Evolutionary conservation across 2,888 invertebrate species (phyloP), one percentile per base, ranked within the genome.

Genomic region (Hemicrepidius hirtus): DNA sequence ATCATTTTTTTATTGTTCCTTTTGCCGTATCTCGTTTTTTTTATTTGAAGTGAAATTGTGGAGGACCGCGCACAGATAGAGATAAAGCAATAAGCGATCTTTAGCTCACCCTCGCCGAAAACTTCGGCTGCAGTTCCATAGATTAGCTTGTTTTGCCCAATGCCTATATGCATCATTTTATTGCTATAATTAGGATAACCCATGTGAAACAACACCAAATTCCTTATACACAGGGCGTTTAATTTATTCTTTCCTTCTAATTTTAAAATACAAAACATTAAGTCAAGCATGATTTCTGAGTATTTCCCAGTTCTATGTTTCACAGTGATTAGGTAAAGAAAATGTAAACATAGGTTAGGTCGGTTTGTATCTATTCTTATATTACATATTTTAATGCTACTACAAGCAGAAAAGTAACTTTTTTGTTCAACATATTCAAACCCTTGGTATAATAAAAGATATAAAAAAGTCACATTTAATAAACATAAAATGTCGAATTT

Each of bases 31-130:
- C 57, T 37, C 57, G 57, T 1, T 57, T 57, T 40, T 57, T 21
- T 57, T 57, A 57, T 57, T 57, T 18, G 57, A 57, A 57, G 20
- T 57, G 57, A 57, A 57, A 57, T 57, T 57, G 57, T 57, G 32
- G 28, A 57, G 21, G 57, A 37, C 57, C 57, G 57, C 57, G 32
- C 57, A 32, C 62, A 46, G 62, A 46, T 46, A 28, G 28, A 62
- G 62, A 62, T 62, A 62, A 62, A 62, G 62, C 46, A 62, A 62
- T 62, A 44, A 62, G 46, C 46, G 32, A 62, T 62, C 57, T 37
- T 55, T 57, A 57, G 18, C 57, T 57, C 37, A 57, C 57, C 57
- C 57, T 57, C 57, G 37, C 57, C 57, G 18, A 35, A 57, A 32
- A 37, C 37, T 37, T 20, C 37, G 35, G 35, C 35, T 37, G 57